A percentile compares a stretch with the other conserved stretches of the same genome.
Conservation (phyloP, 2,888 invertebrate species). For the Dastarcus helophoroides region DNA sequence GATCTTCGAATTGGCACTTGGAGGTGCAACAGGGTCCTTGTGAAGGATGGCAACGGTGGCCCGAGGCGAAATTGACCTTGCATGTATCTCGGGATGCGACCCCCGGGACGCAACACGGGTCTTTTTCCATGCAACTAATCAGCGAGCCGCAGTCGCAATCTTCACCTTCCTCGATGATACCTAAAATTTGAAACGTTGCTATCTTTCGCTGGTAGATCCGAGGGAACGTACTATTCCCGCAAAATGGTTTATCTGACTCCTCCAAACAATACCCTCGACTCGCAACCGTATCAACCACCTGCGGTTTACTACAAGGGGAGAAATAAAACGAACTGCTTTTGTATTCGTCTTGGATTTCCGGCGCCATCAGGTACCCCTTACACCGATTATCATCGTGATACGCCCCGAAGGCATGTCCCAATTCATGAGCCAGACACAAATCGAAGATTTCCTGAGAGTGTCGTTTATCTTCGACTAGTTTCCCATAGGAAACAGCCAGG, state of each 20-base stretch:
- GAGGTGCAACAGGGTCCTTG: constrained; percentile 42
- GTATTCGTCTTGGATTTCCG: constrained; percentile 35
- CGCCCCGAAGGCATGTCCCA: constrained; percentile 45
- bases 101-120: constrained; percentile 43
- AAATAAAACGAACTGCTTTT: constrained; percentile 35
- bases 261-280: constrained; percentile 42
- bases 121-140: constrained; percentile 37
- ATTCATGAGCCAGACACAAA: constrained; percentile 24
- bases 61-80: constrained; percentile 33
- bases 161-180: constrained; percentile 56
- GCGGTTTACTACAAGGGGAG: constrained; percentile 41
- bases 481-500: constrained; percentile 40
- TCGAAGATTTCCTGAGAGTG: constrained; percentile 35
- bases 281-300: constrained; percentile 38
- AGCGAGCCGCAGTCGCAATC: constrained; percentile 58
- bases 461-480: too few species aligned
- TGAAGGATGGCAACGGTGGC: constrained; percentile 42
- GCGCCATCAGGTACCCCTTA: constrained; percentile 41
- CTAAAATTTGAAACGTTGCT: too few species aligned
- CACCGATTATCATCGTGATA: constrained; percentile 40
- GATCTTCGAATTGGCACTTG: constrained; percentile 35
- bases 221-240: constrained; percentile 40
- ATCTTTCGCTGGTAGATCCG: neutral
- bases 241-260: constrained; percentile 37
- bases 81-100: constrained; percentile 40